Percentiles rank a stretch among this genome's conserved stretches.
phyloP scores from a whole-genome alignment of 2,113 vertebrate genomes.

The Onychorhynchus coronatus region DNA sequence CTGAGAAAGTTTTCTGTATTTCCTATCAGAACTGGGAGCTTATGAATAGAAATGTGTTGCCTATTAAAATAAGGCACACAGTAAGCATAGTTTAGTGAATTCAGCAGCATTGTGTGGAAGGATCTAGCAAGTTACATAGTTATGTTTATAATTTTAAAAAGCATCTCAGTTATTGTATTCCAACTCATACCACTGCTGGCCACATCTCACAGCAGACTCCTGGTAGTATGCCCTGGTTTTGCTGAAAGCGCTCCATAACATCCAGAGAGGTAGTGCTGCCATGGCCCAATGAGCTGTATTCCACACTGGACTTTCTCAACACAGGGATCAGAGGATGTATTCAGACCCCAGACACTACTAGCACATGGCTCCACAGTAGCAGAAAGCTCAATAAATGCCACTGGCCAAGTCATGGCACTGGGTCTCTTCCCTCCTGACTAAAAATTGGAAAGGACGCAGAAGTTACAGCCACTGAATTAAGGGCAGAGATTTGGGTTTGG shows the following conservation, averaged over 20 bases:
- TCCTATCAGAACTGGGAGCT: neutral
- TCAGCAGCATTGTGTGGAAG: neutral
- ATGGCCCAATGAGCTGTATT: neutral
- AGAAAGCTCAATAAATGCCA: neutral
- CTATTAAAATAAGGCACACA: neutral
- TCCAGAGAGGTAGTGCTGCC: neutral
- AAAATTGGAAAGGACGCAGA: neutral
- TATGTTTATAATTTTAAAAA: neutral
- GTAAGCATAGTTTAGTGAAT: neutral
- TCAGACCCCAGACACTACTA: neutral
- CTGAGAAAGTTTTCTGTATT: neutral
- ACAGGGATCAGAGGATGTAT: neutral
- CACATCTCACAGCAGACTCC: neutral
- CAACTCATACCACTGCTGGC: neutral
- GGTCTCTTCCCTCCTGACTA: neutral
- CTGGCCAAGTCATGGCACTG: accelerated
- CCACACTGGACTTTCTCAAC: neutral
- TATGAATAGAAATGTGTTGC: neutral
- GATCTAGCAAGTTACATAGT: neutral
- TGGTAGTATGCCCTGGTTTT: neutral
- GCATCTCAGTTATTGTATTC: neutral
- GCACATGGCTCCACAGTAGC: neutral
- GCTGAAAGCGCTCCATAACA: neutral
- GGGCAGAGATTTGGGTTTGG: conserved; percentile 1
- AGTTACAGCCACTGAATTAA: neutral